Base-by-base conservation (phyloP, 2,888 invertebrate species). In the Gisinianus flammeolus region DNA sequence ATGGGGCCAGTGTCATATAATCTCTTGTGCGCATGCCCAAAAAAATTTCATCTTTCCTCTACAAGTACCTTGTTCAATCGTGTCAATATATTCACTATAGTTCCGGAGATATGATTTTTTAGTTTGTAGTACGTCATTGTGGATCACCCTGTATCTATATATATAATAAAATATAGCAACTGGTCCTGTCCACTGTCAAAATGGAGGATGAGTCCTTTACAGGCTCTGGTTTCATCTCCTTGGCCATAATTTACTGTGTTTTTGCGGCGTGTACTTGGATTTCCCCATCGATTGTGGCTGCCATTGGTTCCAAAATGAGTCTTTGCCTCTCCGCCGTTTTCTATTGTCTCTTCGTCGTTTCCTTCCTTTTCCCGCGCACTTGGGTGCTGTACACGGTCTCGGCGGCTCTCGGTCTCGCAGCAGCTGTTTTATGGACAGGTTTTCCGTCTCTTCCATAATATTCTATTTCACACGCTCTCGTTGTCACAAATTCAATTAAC, bases 341-440 rank as follows among this genome's bases (percentile, higher is more conserved):
- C 89, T 90, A 35, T 90, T 96, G 96, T 76, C 89, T 95, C 85
- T 99, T 97, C 89, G 95, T 98, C 87, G 90, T 92, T 72, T 92
- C 93, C 35, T 98, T 98, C 88, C 89, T 97, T 83, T 91, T 92
- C 86, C 96, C 96, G 0, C 90, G 91, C 84, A 93, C 93, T 26
- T 93, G 92, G 91, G 88, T 96, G 6, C 88, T 98, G 71, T 98
- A 98, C 88, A 87, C 90, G 70, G 93, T 93, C 44, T 97, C 97
- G 83, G 93, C 91, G 8, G 85, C 97, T 54, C 91, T 98, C 62
- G 98, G 98, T 70, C 89, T 94, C 2, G 97, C 97, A 68, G 97
- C 98, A 0, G 96, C 97, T 2, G 89, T 96, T 67, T 93, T 97
- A 81, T 98, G 98, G 98, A 97, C 97, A 0, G n/a, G n/a, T n/a